Conservation (phyloP, 2,888 invertebrate genomes). For the Lasius platythorax region DNA sequence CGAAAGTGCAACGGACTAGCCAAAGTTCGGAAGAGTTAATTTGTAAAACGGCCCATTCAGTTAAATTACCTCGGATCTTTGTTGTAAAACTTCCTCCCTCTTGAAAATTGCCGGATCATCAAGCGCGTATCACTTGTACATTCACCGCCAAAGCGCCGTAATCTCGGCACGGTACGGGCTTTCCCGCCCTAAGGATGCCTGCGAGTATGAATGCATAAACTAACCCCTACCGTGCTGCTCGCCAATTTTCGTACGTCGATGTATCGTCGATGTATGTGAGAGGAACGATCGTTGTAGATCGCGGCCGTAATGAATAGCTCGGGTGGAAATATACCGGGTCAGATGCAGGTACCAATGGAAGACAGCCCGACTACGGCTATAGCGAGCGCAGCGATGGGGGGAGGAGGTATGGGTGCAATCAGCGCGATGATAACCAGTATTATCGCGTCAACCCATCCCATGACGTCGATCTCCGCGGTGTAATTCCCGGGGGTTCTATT, state of each 20-base stretch:
- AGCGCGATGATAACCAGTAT: constrained; percentile 84
- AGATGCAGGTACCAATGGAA: constrained; percentile 67
- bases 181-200: constrained; percentile 22
- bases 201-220: constrained; percentile 46
- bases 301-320: constrained; percentile 69
- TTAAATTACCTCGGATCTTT: constrained; percentile 43
- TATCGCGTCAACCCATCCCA: constrained; percentile 80
- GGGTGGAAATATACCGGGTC: constrained; percentile 67
- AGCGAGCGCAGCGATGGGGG: constrained; percentile 50
- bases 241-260: constrained; percentile 70
- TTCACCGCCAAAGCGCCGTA: constrained; percentile 31
- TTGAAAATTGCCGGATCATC: constrained; percentile 47
- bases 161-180: constrained; percentile 26
- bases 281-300: constrained; percentile 65
- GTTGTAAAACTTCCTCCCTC: constrained; percentile 42
- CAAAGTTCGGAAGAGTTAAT: constrained; percentile 42
- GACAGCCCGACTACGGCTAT: constrained; percentile 64
- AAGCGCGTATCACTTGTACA: constrained; percentile 46
- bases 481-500: constrained; percentile 81
- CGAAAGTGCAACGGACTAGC: constrained; percentile 44
- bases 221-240: constrained; percentile 40
- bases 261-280: constrained; percentile 51
- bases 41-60: constrained; percentile 43
- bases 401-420: constrained; percentile 78
- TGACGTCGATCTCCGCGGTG: constrained; percentile 73